Evolutionary conservation across 2,113 vertebrate species (phyloP).

Genomic region (Dicerorhinus sumatrensis): DNA sequence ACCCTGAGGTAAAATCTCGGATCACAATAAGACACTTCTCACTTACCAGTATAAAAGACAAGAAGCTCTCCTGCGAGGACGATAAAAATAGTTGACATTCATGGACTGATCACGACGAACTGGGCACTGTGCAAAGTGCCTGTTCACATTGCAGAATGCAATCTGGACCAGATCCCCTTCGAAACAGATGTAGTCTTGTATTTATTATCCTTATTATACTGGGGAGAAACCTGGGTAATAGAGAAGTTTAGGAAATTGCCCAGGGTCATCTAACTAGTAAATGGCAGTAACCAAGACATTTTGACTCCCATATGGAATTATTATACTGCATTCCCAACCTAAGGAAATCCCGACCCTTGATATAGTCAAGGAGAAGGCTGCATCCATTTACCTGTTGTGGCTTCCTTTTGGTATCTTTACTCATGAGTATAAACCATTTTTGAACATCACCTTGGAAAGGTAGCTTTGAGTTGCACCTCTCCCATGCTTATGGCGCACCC

Average conservation of each 20-base stretch:
- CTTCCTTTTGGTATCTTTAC: background rate
- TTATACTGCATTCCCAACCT: background rate
- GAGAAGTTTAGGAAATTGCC: background rate
- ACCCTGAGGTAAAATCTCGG: slow-evolving; percentile 3
- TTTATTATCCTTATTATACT: background rate
- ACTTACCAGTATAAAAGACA: background rate
- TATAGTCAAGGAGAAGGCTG: background rate
- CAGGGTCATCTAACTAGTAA: background rate
- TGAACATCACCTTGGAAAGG: background rate
- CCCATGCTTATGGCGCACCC: background rate
- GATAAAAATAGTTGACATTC: slow-evolving; percentile 5
- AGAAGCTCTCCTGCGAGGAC: background rate
- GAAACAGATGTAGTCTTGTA: background rate
- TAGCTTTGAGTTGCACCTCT: background rate
- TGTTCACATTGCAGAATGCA: background rate
- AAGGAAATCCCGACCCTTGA: background rate
- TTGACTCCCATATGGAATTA: background rate
- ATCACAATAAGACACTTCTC: background rate
- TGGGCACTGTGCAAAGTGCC: background rate
- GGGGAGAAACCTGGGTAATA: background rate
- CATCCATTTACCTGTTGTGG: background rate
- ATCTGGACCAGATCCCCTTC: background rate
- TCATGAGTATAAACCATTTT: background rate
- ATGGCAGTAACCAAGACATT: background rate
- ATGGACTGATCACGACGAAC: background rate